Base-by-base conservation (phyloP, 2,797 vertebrate genomes). In the Mus caroli region DNA sequence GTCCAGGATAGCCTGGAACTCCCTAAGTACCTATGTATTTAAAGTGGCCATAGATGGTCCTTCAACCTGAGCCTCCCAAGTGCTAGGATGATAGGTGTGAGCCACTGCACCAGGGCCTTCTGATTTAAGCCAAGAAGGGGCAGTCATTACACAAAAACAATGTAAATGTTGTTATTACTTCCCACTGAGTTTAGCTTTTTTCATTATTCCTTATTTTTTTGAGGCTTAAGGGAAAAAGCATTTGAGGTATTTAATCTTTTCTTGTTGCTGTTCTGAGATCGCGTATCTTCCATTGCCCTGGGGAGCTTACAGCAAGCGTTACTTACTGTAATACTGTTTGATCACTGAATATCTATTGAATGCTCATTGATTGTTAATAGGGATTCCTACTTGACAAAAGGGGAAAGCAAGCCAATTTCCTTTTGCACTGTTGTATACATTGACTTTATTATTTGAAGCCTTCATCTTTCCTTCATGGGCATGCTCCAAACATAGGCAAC, bases 281-380 rank as follows among this genome's bases (percentile, higher is more conserved):
- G 94, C 34, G 80, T 17, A 78, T 50, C 62, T 95, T 78, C 43
- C 34, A 58, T 73, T 54, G 34, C 69, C 69, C 82, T 83, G 37
- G 64, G 34, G 80, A 96, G 43, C 95, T 73, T 56, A 95, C 10
- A 40, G 69, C n/a, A 96, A 95, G 69, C 46, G 31, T 64, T 52
- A 92, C 77, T 96, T 89, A 73, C 79, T 88, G 87, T 31, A 94
- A 67, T 40, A 34, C 54, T 69, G 26, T 84, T 95, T 93, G 92
- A 96, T 91, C 91, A 91, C 91, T 76, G 26, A 69, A 31, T 50
- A 87, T 92, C 96, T 94, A 97, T 91, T 75, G 92, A 95, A 73
- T 37, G 93, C 24, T 28, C 93, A 96, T 91, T 52, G 92, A 96
- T 95, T 90, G 56, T 92, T 88, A 76, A 89, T 28, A 92, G 80